Conservation (phyloP, 2,888 invertebrate genomes). For the Hirtodrosophila confusa region DNA sequence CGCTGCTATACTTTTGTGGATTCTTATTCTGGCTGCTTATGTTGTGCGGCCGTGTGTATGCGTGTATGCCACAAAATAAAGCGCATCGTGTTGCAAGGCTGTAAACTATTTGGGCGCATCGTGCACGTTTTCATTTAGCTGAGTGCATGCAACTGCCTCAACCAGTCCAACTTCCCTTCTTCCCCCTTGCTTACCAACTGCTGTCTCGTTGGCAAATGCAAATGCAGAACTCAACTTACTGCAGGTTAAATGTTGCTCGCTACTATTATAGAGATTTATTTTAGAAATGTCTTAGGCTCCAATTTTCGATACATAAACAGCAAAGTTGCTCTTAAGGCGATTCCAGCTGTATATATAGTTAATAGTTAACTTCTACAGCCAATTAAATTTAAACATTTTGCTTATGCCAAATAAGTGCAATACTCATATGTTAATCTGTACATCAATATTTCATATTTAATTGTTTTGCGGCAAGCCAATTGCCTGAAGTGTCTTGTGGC, state of each 20-base stretch:
- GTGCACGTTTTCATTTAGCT: constrained; percentile 78
- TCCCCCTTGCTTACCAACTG: not conserved
- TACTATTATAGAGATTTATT: constrained; percentile 58
- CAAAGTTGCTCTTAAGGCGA: constrained; percentile 12
- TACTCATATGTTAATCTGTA: constrained; percentile 15
- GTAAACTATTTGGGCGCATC: constrained; percentile 70
- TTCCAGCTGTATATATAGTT: constrained; percentile 6
- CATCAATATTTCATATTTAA: constrained; percentile 50
- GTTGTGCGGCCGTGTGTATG: constrained; percentile 35
- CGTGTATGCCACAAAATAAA: constrained; percentile 51
- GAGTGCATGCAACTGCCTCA: constrained; percentile 62
- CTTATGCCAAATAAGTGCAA: constrained; percentile 10
- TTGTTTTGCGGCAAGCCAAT: constrained; percentile 38
- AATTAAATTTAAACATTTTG: constrained; percentile 39
- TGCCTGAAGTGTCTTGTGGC: constrained; percentile 10
- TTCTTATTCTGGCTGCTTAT: constrained; percentile 50
- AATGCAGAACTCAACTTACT: constrained; percentile 45
- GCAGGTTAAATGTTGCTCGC: constrained; percentile 32
- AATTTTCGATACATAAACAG: constrained; percentile 50
- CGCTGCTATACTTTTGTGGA: constrained; percentile 43
- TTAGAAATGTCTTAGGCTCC: constrained; percentile 43
- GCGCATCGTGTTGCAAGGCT: constrained; percentile 63
- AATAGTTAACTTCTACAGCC: constrained; percentile 18
- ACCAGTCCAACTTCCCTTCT: constrained; percentile 1
- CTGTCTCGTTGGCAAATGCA: constrained; percentile 23